Evolutionary conservation across 2,797 vertebrate genomes (phyloP).

Genomic region (Anolis apletophallus): DNA sequence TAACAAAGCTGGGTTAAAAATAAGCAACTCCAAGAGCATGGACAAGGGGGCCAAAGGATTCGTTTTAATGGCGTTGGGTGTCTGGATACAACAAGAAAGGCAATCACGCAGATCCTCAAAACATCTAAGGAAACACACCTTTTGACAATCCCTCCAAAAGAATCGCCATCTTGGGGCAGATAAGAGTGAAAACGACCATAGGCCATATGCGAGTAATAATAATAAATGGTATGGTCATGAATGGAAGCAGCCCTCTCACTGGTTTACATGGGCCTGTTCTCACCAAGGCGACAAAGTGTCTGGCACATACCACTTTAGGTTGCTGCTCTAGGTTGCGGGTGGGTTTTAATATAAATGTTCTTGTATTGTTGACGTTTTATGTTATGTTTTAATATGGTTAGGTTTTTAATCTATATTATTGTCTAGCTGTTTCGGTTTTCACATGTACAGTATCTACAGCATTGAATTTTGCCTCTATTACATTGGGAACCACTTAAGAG

Average conservation of each 20-base stretch:
- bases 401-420: too few relatives aligned
- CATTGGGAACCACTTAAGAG: too few relatives aligned
- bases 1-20: conserved; percentile 25
- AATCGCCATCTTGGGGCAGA: neutral
- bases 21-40: conserved; percentile 28
- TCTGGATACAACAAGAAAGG: conserved; percentile 38
- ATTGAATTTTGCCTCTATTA: too few relatives aligned
- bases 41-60: accelerated
- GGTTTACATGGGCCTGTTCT: too few relatives aligned
- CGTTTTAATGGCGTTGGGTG: conserved; percentile 7
- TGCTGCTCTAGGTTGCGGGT: too few relatives aligned
- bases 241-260: neutral
- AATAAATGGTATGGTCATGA: neutral
- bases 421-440: too few relatives aligned
- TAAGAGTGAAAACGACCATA: too few relatives aligned
- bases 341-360: too few relatives aligned
- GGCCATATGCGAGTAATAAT: too few relatives aligned
- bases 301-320: neutral
- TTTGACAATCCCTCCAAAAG: conserved; percentile 20
- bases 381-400: too few relatives aligned
- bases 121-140: conserved; percentile 35
- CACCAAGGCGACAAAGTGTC: neutral
- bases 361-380: neutral
- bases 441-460: too few relatives aligned
- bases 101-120: neutral